Evolutionary conservation across 2,797 vertebrate genomes (phyloP).

Genomic region (Pyrocephalus nanus): DNA sequence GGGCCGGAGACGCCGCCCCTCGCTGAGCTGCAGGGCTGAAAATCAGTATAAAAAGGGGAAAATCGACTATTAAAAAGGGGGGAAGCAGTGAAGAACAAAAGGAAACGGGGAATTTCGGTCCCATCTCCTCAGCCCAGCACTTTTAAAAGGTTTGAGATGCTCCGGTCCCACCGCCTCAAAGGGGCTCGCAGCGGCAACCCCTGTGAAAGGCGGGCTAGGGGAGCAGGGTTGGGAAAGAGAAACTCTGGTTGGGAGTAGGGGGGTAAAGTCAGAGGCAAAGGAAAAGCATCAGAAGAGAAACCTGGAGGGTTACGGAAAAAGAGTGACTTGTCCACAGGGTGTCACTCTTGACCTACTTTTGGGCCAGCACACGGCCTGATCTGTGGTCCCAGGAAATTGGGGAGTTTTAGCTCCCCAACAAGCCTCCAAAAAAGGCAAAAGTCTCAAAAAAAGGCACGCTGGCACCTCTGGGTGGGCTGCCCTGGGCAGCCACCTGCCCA

Average conservation of each 20-base stretch:
- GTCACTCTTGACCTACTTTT: conserved; percentile 78
- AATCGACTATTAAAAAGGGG: background rate
- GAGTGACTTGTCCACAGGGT: conserved; percentile 75
- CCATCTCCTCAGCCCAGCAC: background rate
- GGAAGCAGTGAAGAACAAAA: background rate
- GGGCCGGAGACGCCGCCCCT: background rate
- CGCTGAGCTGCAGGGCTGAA: background rate
- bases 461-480: background rate
- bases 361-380: background rate
- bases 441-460: background rate
- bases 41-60: rapidly evolving
- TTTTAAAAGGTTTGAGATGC: background rate
- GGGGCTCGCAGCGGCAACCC: background rate
- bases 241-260: background rate
- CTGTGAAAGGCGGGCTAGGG: background rate
- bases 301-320: background rate
- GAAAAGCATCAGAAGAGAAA: background rate
- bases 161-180: background rate
- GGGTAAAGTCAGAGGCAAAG: background rate
- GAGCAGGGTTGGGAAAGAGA: background rate
- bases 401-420: background rate
- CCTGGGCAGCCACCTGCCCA: background rate
- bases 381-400: conserved; percentile 24
- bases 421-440: background rate
- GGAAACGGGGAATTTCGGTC: rapidly evolving